Base-by-base conservation (phyloP, 2,888 invertebrate species). In the Tinea semifulvella region DNA sequence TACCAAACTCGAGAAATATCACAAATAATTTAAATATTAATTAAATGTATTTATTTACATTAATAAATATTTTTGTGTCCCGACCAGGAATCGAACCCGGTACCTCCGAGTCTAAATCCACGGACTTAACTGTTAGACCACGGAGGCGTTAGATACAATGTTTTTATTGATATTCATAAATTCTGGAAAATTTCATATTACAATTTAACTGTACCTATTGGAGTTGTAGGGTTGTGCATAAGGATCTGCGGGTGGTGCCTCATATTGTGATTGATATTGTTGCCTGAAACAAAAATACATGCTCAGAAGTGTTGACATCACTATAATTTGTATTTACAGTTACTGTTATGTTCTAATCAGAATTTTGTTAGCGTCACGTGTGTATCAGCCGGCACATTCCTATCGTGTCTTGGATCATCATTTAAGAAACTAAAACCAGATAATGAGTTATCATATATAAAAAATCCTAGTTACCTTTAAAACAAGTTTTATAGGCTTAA, bases 351-450 rank as follows among this genome's bases (percentile, higher is more conserved):
- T 20, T 17, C n/a, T 17, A 17, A 42, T 75, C 76, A 77, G 75
- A 52, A 48, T 50, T 47, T 56, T 54, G 56, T 49, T 63, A 66
- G 68, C 77, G 73, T 74, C 79, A 79, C 63, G 43, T 70, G 48
- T 77, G 77, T 79, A 70, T 79, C 69, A 75, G 79, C 76, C 79
- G 77, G 79, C 79, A 79, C 79, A 77, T 79, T 79, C 79, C 79
- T 79, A 77, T 79, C 79, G 63, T 65, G 66, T 63, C 63, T 56
- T 53, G 71, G 76, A 62, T 79, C 79, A 79, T 77, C 76, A 76
- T 69, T 20, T 51, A 14, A 25, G 10, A 4, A 13, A 31, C 8
- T 27, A n/a, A n/a, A n/a, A 27, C n/a, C 8, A 7, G 22, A 8
- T 8, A 22, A 22, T 7, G 22, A 7, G 22, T 7, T 5, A 5